A percentile compares a stretch with the other conserved stretches of the same genome.
Evolutionary conservation across 2,797 vertebrate genomes (phyloP).

Genomic region (Poeciliopsis gracilis): DNA sequence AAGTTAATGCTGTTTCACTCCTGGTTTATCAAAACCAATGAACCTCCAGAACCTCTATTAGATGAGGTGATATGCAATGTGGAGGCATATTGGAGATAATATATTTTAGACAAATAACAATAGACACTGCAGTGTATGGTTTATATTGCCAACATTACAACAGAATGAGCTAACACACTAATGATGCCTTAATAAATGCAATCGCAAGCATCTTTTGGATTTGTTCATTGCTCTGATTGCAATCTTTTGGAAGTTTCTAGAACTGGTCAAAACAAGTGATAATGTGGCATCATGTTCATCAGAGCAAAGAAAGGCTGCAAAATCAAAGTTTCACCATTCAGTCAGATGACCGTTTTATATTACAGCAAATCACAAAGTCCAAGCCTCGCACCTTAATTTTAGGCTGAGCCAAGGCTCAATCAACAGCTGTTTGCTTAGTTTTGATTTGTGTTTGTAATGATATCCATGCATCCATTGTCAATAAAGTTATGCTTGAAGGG

Average conservation of each 20-base stretch:
- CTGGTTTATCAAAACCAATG: constrained; percentile 60
- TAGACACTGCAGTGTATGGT: constrained; percentile 38
- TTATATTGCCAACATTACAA: constrained; percentile 52
- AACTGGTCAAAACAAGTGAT: constrained; percentile 44
- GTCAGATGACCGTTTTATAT: constrained; percentile 44
- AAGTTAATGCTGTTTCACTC: constrained; percentile 54
- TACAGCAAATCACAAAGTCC: constrained; percentile 20
- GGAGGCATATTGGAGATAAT: constrained; percentile 60
- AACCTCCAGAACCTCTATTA: constrained; percentile 49
- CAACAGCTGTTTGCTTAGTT: background rate
- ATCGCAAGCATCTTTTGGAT: constrained; percentile 42
- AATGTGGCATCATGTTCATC: constrained; percentile 57
- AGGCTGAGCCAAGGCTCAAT: too few species aligned
- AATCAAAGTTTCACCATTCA: constrained; percentile 53
- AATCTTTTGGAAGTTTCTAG: constrained; percentile 56
- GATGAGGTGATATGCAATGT: constrained; percentile 59
- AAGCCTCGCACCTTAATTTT: background rate
- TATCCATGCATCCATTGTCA: too few species aligned
- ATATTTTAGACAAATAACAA: constrained; percentile 40
- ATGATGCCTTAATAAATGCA: constrained; percentile 53
- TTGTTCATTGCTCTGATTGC: constrained; percentile 44
- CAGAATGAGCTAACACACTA: constrained; percentile 50
- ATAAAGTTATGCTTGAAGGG: too few species aligned
- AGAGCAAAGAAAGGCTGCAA: constrained; percentile 54
- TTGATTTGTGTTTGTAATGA: background rate